These are phyloP conservation scores for Odontothrips loti DNA, from an alignment of 2,888 invertebrate genomes.

Conservation along the genomic window DNA sequence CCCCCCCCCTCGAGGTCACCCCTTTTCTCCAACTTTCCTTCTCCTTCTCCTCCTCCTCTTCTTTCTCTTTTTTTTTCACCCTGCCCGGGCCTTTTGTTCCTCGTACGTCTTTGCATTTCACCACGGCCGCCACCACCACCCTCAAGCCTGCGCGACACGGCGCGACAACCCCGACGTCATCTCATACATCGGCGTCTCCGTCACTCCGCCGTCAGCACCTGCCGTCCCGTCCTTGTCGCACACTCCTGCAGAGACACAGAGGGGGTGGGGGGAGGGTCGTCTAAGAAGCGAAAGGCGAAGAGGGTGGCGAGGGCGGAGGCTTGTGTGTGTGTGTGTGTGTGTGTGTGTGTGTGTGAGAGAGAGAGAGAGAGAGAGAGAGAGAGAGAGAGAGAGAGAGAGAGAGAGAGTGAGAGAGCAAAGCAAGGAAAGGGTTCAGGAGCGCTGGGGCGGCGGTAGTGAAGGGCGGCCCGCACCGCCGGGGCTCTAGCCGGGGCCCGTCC, in stretches of 20 bases:
- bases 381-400: neutral
- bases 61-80: neutral
- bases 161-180: neutral
- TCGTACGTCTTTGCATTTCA: slow-evolving; percentile 6
- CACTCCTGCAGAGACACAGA: neutral
- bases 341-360: slow-evolving; percentile 20
- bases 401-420: neutral
- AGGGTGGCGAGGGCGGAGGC: neutral
- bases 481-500: too few species aligned
- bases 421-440: neutral
- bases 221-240: neutral
- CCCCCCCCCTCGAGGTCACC: neutral
- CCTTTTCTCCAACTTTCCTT: neutral
- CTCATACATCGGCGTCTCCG: neutral
- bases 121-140: neutral
- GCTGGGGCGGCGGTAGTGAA: neutral
- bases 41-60: neutral
- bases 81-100: neutral
- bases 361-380: slow-evolving; percentile 18
- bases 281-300: neutral
- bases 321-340: slow-evolving; percentile 7
- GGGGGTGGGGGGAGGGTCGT: neutral
- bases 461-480: neutral
- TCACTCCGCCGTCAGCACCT: too few species aligned
- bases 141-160: neutral